Base-by-base conservation (phyloP, 2,888 invertebrate species). In the Mythimna impura region DNA sequence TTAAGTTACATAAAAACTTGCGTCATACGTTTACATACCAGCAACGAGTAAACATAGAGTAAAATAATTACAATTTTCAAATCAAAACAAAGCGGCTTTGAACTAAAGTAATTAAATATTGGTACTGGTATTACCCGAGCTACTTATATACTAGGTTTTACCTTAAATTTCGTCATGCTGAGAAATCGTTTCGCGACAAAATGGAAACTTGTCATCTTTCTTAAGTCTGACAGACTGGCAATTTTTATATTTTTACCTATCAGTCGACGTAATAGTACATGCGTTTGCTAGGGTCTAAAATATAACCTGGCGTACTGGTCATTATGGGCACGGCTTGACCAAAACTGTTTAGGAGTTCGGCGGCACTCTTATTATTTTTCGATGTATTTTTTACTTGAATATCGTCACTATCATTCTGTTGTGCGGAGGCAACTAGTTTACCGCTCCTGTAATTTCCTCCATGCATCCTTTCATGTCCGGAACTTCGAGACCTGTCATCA, bases 251-350 rank as follows among this genome's bases (percentile, higher is more conserved):
- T 55, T 61, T 52, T 10, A 65, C 12, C 40, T 65, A 36, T 90
- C 88, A 90, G 30, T 96, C 96, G 25, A 96, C 95, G 77, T 95
- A 96, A 84, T 95, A 96, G 87, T 96, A 96, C 94, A 95, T 95
- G 81, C 96, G 90, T 90, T 96, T 96, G 79, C 96, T 96, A 43
- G 96, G 96, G 84, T 96, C 96, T 87, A 95, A 87, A 80, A 96
- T 96, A 72, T 92, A 96, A 1, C 89, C 88, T 20, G 94, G 93
- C 0, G 94, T 94, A 2, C 93, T 94, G 0, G 95, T 94, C 17
- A 95, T 83, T 71, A 94, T 88, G 3, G 96, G 94, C 8, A 91
- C 92, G 20, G 93, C 94, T 83, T 93, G 93, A 14, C 91, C 96
- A 83, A 94, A 95, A 67, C 92, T 94, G 52, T 92, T 94, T 4